Percentiles rank a stretch among this genome's conserved stretches.
These are phyloP conservation scores for Brenthis daphne DNA, from an alignment of 2,888 invertebrate genomes.

Conservation along the genomic window DNA sequence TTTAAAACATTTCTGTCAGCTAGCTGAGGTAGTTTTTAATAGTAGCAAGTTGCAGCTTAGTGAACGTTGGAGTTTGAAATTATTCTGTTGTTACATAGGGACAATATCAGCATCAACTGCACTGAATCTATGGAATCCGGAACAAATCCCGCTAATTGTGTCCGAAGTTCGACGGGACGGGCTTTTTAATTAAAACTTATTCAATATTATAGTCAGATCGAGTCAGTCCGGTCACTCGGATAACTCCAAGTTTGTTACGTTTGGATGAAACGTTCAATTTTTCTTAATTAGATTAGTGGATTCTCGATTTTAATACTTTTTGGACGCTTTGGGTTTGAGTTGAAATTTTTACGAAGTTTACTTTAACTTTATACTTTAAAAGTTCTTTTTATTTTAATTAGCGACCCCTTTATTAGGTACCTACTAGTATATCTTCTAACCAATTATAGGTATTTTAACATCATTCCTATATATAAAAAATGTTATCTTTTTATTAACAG, in stretches of 20 bases:
- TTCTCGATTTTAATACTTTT: constrained; percentile 38
- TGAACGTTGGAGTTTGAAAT: constrained; percentile 2
- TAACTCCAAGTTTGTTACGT: constrained; percentile 51
- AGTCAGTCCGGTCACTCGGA: constrained; percentile 55
- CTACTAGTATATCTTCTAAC: too few relatives aligned
- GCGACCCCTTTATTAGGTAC: too few relatives aligned
- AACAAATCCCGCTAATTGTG: constrained; percentile 67
- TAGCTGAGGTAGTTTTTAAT: neutral
- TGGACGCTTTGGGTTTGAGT: constrained; percentile 16
- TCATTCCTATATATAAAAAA: too few relatives aligned
- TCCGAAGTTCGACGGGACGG: constrained; percentile 59
- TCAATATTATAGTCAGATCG: constrained; percentile 66
- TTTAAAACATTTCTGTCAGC: too few relatives aligned
- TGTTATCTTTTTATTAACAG: too few relatives aligned
- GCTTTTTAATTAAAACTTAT: constrained; percentile 79
- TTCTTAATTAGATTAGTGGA: constrained; percentile 44
- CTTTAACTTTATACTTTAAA: constrained; percentile 9
- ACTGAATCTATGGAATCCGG: constrained; percentile 47
- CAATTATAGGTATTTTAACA: too few relatives aligned
- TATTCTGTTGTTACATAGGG: constrained; percentile 18
- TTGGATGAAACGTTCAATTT: constrained; percentile 44
- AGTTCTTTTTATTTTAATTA: neutral
- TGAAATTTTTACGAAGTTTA: constrained; percentile 10
- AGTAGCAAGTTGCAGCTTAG: constrained; percentile 2
- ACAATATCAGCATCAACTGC: constrained; percentile 29